phyloP scores from a whole-genome alignment of 30 jellyfish, hydroid and myxozoan genomes.

The Hydractinia echinata region DNA sequence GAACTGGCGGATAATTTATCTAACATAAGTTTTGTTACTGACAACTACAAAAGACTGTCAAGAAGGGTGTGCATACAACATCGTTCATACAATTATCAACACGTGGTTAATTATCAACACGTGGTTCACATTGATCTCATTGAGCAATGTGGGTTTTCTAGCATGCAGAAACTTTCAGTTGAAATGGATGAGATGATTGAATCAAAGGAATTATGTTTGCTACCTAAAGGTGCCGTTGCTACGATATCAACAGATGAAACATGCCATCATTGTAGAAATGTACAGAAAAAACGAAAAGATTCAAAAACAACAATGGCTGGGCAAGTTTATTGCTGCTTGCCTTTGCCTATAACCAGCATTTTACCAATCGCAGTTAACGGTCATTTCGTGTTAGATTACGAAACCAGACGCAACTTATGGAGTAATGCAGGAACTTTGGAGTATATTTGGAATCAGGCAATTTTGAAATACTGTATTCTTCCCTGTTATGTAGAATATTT shows the following conservation, averaged over 20 bases:
- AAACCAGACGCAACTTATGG: slow-evolving; percentile 58
- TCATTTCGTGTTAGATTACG: slow-evolving; percentile 60
- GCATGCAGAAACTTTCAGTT: not conserved
- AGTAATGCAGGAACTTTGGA: slow-evolving; percentile 30
- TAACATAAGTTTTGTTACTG: not conserved
- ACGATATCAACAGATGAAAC: not conserved
- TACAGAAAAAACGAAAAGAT: not conserved
- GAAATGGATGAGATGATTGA: slow-evolving; percentile 23
- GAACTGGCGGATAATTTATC: slow-evolving; percentile 8
- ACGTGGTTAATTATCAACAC: no score
- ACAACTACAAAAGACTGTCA: not conserved
- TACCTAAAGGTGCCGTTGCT: slow-evolving; percentile 69
- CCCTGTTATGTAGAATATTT: slow-evolving; percentile 53
- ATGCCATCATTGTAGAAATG: not conserved
- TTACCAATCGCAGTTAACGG: slow-evolving; percentile 72
- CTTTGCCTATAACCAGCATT: slow-evolving; percentile 42
- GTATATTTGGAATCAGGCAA: slow-evolving; percentile 45
- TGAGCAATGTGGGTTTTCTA: slow-evolving; percentile 39
- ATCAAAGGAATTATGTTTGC: slow-evolving; percentile 14
- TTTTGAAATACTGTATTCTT: slow-evolving; percentile 49
- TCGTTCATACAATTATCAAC: not conserved
- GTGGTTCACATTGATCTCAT: slow-evolving; percentile 8
- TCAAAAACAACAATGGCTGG: not conserved
- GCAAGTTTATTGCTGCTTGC: slow-evolving; percentile 56
- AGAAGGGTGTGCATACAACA: slow-evolving; percentile 20